phyloP scores from a whole-genome alignment of 2,113 vertebrate genomes.

The Turdus rufiventris region DNA sequence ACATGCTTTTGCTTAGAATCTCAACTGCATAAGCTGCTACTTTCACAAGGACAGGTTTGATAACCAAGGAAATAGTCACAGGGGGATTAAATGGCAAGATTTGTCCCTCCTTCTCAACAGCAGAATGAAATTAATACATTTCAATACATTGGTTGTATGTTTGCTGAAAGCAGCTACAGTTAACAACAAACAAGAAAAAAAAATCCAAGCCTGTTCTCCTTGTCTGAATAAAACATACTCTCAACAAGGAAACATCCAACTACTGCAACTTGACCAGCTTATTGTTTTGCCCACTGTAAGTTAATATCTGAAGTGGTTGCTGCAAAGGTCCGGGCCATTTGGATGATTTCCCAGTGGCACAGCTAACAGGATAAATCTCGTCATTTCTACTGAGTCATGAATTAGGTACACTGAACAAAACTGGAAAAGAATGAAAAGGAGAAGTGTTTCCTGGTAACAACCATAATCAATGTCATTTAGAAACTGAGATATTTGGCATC shows the following conservation, averaged over 20 bases:
- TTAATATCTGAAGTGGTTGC: conserved; percentile 59
- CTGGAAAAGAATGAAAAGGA: conserved; percentile 51
- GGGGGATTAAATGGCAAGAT: not conserved
- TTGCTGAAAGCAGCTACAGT: not conserved
- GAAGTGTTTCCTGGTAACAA: conserved; percentile 41
- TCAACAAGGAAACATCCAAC: conserved; percentile 35
- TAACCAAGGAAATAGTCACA: not conserved
- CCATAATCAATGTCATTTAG: not conserved
- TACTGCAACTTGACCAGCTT: conserved; percentile 27
- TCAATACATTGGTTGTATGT: not conserved
- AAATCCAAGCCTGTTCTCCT: not conserved
- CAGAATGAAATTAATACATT: not conserved
- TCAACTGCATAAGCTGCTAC: not conserved
- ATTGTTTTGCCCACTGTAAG: conserved; percentile 63
- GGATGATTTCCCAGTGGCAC: conserved; percentile 59
- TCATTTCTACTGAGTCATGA: conserved; percentile 61
- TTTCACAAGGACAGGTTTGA: not conserved
- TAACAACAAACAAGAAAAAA: not conserved
- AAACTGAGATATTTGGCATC: not conserved
- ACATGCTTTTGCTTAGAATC: not conserved
- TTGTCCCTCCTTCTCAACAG: not conserved
- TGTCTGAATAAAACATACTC: conserved; percentile 1
- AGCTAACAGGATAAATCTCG: conserved; percentile 52
- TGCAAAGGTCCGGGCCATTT: conserved; percentile 48
- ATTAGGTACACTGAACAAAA: conserved; percentile 34